phyloP scores from a whole-genome alignment of 2,797 vertebrate species.

The Rachycentron canadum region DNA sequence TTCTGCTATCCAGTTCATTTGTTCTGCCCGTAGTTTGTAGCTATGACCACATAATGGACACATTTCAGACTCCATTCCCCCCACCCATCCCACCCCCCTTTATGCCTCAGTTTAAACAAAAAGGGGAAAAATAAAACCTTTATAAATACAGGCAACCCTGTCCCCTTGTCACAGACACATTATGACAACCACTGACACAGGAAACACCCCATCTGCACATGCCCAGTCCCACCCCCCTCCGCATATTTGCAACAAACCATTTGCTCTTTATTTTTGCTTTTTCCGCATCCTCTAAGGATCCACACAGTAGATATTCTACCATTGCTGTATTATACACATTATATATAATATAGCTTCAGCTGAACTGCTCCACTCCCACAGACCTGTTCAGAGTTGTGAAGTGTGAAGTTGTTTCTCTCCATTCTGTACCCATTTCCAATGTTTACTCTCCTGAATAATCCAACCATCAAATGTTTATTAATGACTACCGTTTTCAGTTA shows the following conservation, averaged over 20 bases:
- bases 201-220: slow-evolving; percentile 72
- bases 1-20: slow-evolving; percentile 78
- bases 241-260: slow-evolving; percentile 62
- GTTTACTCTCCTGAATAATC: background rate
- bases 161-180: slow-evolving; percentile 80
- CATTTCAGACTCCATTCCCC: slow-evolving; percentile 42
- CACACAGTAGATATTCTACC: slow-evolving; percentile 82
- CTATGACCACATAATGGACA: slow-evolving; percentile 71
- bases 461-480: background rate
- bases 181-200: slow-evolving; percentile 82
- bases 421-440: background rate
- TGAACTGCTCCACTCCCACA: slow-evolving; percentile 65
- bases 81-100: background rate
- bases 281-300: slow-evolving; percentile 69
- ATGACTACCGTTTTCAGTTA: background rate
- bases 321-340: slow-evolving; percentile 77
- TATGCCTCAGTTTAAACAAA: background rate
- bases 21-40: slow-evolving; percentile 66
- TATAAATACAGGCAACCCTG: slow-evolving; percentile 84
- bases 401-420: slow-evolving; percentile 31
- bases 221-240: slow-evolving; percentile 46
- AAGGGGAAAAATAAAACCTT: slow-evolving; percentile 46
- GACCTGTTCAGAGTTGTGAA: slow-evolving; percentile 53
- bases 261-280: slow-evolving; percentile 48
- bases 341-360: slow-evolving; percentile 76